phyloP scores from a whole-genome alignment of 2,888 invertebrate genomes.

The Tenthredo distinguenda region DNA sequence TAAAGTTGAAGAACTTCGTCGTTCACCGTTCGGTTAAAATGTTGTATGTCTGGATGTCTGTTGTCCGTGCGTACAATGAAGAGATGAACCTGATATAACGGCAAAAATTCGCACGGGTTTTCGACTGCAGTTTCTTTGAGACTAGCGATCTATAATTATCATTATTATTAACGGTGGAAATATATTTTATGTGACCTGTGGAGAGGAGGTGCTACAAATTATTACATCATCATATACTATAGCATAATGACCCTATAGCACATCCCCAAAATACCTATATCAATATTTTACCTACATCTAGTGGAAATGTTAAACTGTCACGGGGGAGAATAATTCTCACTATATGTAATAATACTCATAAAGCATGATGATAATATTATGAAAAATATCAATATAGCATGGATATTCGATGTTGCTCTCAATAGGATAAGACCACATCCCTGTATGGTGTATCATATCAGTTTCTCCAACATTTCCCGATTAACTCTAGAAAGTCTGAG shows the following conservation, averaged over 20 bases:
- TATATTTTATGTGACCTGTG: conserved; percentile 41
- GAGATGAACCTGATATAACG: not conserved
- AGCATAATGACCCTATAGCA: conserved; percentile 1
- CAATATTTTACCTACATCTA: not conserved
- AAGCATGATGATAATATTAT: conserved; percentile 11
- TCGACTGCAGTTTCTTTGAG: conserved; percentile 6
- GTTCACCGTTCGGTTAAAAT: conserved; percentile 9
- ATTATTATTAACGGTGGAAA: conserved; percentile 24
- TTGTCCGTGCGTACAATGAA: not conserved
- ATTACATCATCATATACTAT: conserved; percentile 21
- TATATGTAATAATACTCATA: not conserved
- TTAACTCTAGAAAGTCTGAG: not conserved
- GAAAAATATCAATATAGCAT: conserved; percentile 7
- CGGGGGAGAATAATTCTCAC: not conserved
- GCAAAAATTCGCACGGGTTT: not conserved
- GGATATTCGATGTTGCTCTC: not conserved
- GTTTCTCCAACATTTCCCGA: not conserved
- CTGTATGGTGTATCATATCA: not conserved
- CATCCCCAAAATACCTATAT: not conserved
- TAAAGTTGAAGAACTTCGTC: conserved; percentile 11
- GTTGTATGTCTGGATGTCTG: conserved; percentile 18
- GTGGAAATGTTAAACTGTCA: not conserved
- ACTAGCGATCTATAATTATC: conserved; percentile 21
- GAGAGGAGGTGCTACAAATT: conserved; percentile 16
- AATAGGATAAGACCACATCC: not conserved